Evolutionary conservation across 2,888 invertebrate genomes (phyloP).

Genomic region (Meta bourneti): DNA sequence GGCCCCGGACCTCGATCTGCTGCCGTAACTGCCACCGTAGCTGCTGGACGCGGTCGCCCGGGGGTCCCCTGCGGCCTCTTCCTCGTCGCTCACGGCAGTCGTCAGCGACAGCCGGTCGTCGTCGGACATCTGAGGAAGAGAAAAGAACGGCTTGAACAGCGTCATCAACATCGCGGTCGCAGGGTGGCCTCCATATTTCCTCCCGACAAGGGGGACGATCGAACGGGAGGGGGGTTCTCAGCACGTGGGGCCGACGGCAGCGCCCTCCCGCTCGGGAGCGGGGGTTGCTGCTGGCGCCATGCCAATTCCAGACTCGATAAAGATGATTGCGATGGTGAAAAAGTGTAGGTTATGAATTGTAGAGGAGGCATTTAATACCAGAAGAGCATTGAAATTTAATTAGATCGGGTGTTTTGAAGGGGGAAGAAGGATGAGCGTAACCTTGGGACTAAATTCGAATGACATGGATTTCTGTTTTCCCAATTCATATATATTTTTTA

Average conservation of each 20-base stretch:
- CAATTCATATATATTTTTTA: no score
- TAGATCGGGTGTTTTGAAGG: neutral
- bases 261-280: conserved; percentile 17
- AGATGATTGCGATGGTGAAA: neutral
- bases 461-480: neutral
- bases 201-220: neutral
- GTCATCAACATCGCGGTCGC: conserved; percentile 27
- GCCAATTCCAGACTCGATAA: conserved; percentile 8
- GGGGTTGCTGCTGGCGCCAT: conserved; percentile 4
- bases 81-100: conserved; percentile 96
- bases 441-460: neutral
- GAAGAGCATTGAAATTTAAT: no score
- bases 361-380: no score
- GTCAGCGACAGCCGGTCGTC: conserved; percentile 98
- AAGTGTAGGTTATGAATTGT: neutral
- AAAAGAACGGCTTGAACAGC: conserved; percentile 15
- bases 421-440: neutral
- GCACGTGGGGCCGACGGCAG: conserved; percentile 63
- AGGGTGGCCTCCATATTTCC: conserved; percentile 41
- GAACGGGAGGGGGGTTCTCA: conserved; percentile 2
- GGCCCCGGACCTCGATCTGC: conserved; percentile 89
- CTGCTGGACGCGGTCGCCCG: conserved; percentile 85
- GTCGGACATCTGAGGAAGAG: conserved; percentile 90
- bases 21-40: conserved; percentile 83
- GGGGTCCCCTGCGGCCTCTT: conserved; percentile 86